Conservation (phyloP, 1,140 invertebrate genomes). For the Metaphire vulgaris region DNA sequence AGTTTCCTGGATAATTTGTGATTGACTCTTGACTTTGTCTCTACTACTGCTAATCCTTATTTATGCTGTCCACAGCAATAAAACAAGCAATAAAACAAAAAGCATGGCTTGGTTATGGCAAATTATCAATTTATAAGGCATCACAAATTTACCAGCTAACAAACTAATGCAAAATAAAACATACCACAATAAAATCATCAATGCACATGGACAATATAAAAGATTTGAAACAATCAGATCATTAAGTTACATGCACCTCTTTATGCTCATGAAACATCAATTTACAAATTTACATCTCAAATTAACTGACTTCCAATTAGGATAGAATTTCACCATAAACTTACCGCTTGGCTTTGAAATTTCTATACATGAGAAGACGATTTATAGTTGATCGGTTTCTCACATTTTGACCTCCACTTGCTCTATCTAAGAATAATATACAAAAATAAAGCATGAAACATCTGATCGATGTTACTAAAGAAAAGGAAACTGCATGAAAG, state of each 20-base stretch:
- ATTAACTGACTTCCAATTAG: background rate
- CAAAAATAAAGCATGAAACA: background rate
- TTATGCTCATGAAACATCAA: background rate
- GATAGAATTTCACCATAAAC: background rate
- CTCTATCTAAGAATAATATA: slow-evolving; percentile 37
- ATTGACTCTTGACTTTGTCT: too few species aligned
- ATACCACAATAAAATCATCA: too few species aligned
- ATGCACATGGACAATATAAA: slow-evolving; percentile 10
- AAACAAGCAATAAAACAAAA: too few species aligned
- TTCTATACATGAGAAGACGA: slow-evolving; percentile 93
- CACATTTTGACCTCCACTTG: slow-evolving; percentile 72
- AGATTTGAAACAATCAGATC: slow-evolving; percentile 12
- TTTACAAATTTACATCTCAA: background rate
- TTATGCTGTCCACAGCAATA: too few species aligned
- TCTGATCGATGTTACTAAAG: background rate
- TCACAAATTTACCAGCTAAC: too few species aligned
- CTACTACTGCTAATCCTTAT: too few species aligned
- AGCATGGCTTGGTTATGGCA: too few species aligned
- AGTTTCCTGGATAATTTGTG: too few species aligned
- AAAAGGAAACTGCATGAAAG: slow-evolving; percentile 5
- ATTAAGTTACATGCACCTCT: background rate
- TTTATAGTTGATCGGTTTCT: slow-evolving; percentile 90
- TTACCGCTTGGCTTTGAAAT: slow-evolving; percentile 84
- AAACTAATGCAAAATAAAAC: too few species aligned
- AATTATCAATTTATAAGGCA: too few species aligned